phyloP scores from a whole-genome alignment of 2,113 vertebrate species.

The Tetrax tetrax region DNA sequence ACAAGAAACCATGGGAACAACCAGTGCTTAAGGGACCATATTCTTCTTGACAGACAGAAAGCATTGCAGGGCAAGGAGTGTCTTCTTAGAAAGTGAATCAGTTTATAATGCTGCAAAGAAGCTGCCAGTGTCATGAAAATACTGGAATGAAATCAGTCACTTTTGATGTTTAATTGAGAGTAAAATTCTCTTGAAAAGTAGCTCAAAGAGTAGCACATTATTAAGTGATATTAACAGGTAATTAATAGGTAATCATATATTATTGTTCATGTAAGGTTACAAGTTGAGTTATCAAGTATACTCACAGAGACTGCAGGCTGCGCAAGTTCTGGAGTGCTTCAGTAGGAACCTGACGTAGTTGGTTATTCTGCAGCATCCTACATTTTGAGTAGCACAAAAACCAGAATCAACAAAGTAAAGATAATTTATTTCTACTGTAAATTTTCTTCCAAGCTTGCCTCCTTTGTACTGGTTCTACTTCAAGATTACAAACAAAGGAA shows the following conservation, averaged over 20 bases:
- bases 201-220: not conserved
- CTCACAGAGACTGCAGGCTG: conserved; percentile 91
- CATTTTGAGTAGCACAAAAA: conserved; percentile 4
- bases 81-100: not conserved
- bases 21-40: not conserved
- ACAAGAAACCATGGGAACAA: not conserved
- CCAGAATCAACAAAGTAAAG: conserved; percentile 12
- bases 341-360: conserved; percentile 83
- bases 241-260: not conserved
- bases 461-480: not conserved
- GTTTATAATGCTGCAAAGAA: not conserved
- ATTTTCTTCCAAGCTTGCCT: not conserved
- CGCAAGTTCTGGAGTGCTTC: conserved; percentile 87
- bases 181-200: conserved; percentile 8
- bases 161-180: conserved; percentile 16
- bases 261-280: not conserved
- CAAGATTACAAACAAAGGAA: not conserved
- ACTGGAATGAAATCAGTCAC: not conserved
- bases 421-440: not conserved
- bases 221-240: not conserved
- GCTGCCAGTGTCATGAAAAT: not conserved
- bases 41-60: not conserved
- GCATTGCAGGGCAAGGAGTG: not conserved
- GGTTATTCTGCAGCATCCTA: conserved; percentile 97
- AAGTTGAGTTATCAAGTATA: conserved; percentile 23